Conservation (phyloP, 2,113 vertebrate species). For the Quiscalus mexicanus region DNA sequence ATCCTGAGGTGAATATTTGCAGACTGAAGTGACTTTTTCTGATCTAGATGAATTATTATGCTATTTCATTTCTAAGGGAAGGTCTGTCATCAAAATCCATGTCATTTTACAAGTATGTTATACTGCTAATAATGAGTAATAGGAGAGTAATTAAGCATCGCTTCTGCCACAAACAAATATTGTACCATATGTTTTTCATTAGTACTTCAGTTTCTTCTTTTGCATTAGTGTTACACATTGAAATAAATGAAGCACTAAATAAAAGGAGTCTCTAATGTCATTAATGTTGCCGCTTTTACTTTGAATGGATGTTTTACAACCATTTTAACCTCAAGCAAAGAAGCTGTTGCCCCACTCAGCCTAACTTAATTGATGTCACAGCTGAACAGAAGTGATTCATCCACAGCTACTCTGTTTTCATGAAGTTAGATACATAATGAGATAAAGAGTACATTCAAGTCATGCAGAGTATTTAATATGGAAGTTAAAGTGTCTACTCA, state of each 20-base stretch:
- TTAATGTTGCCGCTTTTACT: not conserved
- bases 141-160: not conserved
- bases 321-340: constrained; percentile 2
- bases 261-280: not conserved
- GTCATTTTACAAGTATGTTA: not conserved
- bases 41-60: not conserved
- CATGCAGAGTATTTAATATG: not conserved
- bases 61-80: not conserved
- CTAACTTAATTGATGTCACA: constrained; percentile 1
- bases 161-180: not conserved
- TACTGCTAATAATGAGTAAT: not conserved
- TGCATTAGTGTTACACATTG: not conserved
- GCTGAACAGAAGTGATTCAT: not conserved
- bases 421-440: not conserved
- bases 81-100: not conserved
- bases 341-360: not conserved
- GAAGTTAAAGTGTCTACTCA: not conserved
- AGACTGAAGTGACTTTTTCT: not conserved
- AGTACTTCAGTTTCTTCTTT: not conserved
- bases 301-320: not conserved
- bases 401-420: not conserved
- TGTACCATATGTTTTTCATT: not conserved
- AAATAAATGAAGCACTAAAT: not conserved
- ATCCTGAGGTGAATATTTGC: not conserved
- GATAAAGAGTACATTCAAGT: not conserved